Conservation (phyloP, 53 echinoderm and acorn worm genomes). For the Stichopus horrens region DNA sequence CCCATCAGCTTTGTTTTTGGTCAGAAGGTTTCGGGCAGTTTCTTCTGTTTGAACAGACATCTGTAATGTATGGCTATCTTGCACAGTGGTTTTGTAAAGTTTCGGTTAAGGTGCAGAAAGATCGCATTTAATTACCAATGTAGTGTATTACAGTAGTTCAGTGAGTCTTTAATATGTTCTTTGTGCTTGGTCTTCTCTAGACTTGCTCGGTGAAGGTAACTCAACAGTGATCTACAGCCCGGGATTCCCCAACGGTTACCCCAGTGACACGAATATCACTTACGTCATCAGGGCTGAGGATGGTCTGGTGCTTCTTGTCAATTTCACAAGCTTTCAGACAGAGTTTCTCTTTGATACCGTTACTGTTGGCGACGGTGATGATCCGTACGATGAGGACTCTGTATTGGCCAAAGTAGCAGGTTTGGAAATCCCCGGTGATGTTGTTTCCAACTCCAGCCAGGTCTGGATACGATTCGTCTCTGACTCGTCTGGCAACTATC, state of each 20-base stretch:
- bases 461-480: conserved; percentile 52
- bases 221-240: conserved; percentile 15
- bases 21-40: too few relatives aligned
- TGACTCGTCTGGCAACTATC: not conserved
- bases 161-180: too few relatives aligned
- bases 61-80: too few relatives aligned
- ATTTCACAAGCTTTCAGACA: conserved; percentile 20
- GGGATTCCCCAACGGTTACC: not conserved
- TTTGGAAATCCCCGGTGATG: conserved; percentile 2
- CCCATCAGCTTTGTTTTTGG: too few relatives aligned
- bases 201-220: not conserved
- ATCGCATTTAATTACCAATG: too few relatives aligned
- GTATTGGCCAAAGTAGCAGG: conserved; percentile 13
- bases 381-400: not conserved
- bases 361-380: conserved; percentile 18
- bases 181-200: not conserved
- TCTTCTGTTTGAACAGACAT: too few relatives aligned
- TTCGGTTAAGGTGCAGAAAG: too few relatives aligned
- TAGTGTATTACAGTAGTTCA: too few relatives aligned
- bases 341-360: not conserved
- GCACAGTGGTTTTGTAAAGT: too few relatives aligned
- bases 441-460: conserved; percentile 36
- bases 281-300: conserved; percentile 21
- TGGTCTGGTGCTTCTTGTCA: conserved; percentile 11
- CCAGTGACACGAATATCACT: not conserved